Percentiles rank a stretch among this genome's conserved stretches.
Conservation (phyloP, 2,888 invertebrate species). For the Hybos culiciformis region DNA sequence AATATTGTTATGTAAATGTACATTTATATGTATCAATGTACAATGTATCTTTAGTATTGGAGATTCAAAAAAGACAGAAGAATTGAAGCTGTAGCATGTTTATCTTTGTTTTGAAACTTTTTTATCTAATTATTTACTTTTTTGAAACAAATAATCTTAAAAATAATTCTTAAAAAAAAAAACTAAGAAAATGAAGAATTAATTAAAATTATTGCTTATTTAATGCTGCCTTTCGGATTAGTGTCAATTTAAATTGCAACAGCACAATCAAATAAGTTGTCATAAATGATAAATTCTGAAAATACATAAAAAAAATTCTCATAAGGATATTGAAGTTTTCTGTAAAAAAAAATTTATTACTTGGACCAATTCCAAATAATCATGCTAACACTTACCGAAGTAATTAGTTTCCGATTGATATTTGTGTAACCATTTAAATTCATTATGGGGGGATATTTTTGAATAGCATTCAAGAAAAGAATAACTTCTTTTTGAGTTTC, state of each 20-base stretch:
- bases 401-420: constrained; percentile 52
- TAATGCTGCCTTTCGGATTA: background rate
- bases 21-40: too few species aligned
- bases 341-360: constrained; percentile 7
- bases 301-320: background rate
- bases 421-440: constrained; percentile 61
- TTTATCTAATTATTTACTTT: too few species aligned
- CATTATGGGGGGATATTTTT: constrained; percentile 63
- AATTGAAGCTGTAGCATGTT: too few species aligned
- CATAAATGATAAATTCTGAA: constrained; percentile 55
- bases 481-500: constrained; percentile 55
- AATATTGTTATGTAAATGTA: too few species aligned
- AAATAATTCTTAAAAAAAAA: too few species aligned
- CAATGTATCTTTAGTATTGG: too few species aligned
- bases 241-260: constrained; percentile 57
- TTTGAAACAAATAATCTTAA: too few species aligned
- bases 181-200: too few species aligned
- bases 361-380: constrained; percentile 11
- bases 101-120: too few species aligned
- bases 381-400: constrained; percentile 41
- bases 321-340: background rate
- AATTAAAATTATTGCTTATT: background rate
- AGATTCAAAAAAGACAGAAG: too few species aligned
- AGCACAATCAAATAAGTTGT: constrained; percentile 58
- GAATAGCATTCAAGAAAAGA: constrained; percentile 59